phyloP scores from a whole-genome alignment of 2,797 vertebrate genomes.

The Dromococcyx pavoninus region DNA sequence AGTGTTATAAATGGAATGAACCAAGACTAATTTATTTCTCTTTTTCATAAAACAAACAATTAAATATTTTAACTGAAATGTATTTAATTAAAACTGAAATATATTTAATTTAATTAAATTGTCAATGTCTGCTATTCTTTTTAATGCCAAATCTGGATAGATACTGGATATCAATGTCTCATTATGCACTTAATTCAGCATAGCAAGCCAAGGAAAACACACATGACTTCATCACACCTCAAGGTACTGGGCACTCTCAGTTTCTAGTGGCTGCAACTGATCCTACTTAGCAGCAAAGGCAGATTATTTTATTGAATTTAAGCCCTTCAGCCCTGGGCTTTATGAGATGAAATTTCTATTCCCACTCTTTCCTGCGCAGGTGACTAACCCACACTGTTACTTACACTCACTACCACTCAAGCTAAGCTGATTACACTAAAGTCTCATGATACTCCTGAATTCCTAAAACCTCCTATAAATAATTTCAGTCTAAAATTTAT shows the following conservation, averaged over 20 bases:
- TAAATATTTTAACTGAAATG: conserved; percentile 24
- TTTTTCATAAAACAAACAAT: neutral
- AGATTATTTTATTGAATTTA: conserved; percentile 25
- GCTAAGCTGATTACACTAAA: neutral
- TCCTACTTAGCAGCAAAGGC: conserved; percentile 4
- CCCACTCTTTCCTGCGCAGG: neutral
- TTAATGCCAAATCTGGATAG: conserved; percentile 11
- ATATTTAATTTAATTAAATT: neutral
- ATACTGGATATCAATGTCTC: neutral
- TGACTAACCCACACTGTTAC: neutral
- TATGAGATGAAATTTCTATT: neutral
- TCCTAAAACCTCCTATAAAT: neutral
- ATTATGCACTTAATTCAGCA: conserved; percentile 3
- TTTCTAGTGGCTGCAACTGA: conserved; percentile 24
- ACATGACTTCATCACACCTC: neutral
- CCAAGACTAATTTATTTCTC: neutral
- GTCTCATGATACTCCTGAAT: neutral
- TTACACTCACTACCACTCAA: neutral
- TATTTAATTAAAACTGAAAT: neutral
- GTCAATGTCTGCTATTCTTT: neutral
- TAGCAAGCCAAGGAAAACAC: neutral
- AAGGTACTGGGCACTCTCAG: neutral
- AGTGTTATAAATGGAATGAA: neutral
- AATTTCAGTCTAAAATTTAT: neutral
- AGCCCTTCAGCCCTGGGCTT: neutral